Evolutionary conservation across 2,888 invertebrate species (phyloP).

Genomic region (Tetrapedia diversipes): DNA sequence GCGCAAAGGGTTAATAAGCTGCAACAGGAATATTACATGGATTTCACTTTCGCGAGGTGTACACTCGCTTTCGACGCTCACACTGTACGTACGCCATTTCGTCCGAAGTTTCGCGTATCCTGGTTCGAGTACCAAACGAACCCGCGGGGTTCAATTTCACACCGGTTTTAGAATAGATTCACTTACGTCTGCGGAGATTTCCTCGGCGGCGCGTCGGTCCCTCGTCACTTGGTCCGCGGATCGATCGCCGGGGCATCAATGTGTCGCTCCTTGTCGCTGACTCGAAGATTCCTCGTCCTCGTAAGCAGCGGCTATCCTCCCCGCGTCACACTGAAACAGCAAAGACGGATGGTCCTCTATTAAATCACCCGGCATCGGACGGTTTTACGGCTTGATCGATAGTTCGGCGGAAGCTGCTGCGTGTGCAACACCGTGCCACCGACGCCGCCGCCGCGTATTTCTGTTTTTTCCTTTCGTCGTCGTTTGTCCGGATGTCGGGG

Average conservation of each 20-base stretch:
- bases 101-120: too few relatives aligned
- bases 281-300: conserved; percentile 50
- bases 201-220: conserved; percentile 56
- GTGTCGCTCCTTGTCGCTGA: conserved; percentile 57
- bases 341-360: conserved; percentile 48
- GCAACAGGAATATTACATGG: too few relatives aligned
- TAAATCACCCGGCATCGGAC: conserved; percentile 32
- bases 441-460: too few relatives aligned
- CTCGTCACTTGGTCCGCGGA: conserved; percentile 59
- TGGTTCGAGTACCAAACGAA: conserved; percentile 10
- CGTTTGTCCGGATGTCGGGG: too few relatives aligned
- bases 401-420: not conserved
- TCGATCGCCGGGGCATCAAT: conserved; percentile 67
- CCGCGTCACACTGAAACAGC: conserved; percentile 58
- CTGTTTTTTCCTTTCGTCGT: too few relatives aligned
- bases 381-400: conserved; percentile 48
- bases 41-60: too few relatives aligned
- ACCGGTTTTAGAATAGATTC: conserved; percentile 13
- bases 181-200: conserved; percentile 63
- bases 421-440: too few relatives aligned
- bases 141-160: conserved; percentile 16
- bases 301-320: conserved; percentile 39
- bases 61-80: too few relatives aligned
- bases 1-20: too few relatives aligned
- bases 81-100: too few relatives aligned